These are phyloP conservation scores for Drosophila nr. fundita DNA, from an alignment of 2,888 invertebrate genomes.

Conservation along the genomic window DNA sequence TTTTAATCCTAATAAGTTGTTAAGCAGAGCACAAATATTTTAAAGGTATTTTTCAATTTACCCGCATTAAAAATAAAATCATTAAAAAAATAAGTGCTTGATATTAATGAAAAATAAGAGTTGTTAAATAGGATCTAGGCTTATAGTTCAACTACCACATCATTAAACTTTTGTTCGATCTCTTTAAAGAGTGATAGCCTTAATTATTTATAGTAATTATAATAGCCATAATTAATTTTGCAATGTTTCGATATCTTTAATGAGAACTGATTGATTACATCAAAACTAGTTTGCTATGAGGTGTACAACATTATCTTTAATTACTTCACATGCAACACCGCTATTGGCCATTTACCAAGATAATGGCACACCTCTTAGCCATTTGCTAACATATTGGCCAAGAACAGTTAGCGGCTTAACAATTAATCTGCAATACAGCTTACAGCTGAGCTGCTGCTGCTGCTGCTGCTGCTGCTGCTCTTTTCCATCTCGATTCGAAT, in stretches of 20 bases:
- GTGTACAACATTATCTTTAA: neutral
- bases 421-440: neutral
- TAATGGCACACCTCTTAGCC: neutral
- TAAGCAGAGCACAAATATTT: neutral
- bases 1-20: neutral
- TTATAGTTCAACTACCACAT: neutral
- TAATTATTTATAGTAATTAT: neutral
- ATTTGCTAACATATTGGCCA: conserved; percentile 15
- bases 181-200: neutral
- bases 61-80: neutral
- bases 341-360: neutral
- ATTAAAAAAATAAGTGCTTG: neutral
- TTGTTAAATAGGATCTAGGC: neutral
- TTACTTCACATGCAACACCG: neutral
- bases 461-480: neutral
- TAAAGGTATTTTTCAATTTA: neutral
- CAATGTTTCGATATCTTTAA: neutral
- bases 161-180: neutral
- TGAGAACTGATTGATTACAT: neutral
- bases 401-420: conserved; percentile 14
- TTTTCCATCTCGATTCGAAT: conserved; percentile 34
- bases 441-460: conserved; percentile 1
- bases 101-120: neutral
- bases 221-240: neutral
- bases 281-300: conserved; percentile 2